A percentile compares a stretch with the other conserved stretches of the same genome.
Conservation (phyloP, 2,113 vertebrate genomes). For the Syngnathoides biaculeatus region DNA sequence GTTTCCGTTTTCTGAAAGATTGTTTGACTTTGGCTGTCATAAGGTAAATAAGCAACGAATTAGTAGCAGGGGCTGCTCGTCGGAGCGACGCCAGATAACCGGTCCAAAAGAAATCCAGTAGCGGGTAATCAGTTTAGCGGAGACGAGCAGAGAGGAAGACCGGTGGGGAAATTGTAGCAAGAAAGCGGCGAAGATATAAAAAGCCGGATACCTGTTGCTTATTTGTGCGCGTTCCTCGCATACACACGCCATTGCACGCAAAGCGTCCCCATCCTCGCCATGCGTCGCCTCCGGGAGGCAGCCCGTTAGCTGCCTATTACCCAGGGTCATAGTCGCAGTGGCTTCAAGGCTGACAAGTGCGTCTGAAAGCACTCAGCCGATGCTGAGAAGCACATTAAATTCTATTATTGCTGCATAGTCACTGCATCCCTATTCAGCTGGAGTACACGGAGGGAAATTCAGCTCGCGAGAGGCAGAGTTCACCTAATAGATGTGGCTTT, state of each 20-base stretch:
- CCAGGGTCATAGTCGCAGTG: slow-evolving; percentile 70
- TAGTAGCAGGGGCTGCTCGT: slow-evolving; percentile 50
- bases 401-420: slow-evolving; percentile 69
- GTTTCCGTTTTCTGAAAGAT: slow-evolving; percentile 10
- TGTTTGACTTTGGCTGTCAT: slow-evolving; percentile 54
- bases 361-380: slow-evolving; percentile 73
- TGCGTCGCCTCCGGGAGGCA: slow-evolving; percentile 24
- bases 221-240: background rate
- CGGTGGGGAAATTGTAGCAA: slow-evolving; percentile 20
- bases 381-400: slow-evolving; percentile 69
- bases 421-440: slow-evolving; percentile 59
- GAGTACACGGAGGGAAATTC: slow-evolving; percentile 58
- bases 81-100: slow-evolving; percentile 65
- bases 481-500: slow-evolving; percentile 70
- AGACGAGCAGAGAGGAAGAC: slow-evolving; percentile 35
- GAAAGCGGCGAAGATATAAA: slow-evolving; percentile 8
- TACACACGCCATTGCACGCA: background rate
- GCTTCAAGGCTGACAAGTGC: slow-evolving; percentile 72
- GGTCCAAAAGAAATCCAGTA: slow-evolving; percentile 67
- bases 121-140: slow-evolving; percentile 65
- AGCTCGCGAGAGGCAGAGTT: slow-evolving; percentile 63
- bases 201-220: slow-evolving; percentile 50
- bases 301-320: slow-evolving; percentile 63
- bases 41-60: slow-evolving; percentile 72
- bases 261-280: slow-evolving; percentile 26